phyloP scores from a whole-genome alignment of 2,113 vertebrate species.

The Scartelaos histophorus region DNA sequence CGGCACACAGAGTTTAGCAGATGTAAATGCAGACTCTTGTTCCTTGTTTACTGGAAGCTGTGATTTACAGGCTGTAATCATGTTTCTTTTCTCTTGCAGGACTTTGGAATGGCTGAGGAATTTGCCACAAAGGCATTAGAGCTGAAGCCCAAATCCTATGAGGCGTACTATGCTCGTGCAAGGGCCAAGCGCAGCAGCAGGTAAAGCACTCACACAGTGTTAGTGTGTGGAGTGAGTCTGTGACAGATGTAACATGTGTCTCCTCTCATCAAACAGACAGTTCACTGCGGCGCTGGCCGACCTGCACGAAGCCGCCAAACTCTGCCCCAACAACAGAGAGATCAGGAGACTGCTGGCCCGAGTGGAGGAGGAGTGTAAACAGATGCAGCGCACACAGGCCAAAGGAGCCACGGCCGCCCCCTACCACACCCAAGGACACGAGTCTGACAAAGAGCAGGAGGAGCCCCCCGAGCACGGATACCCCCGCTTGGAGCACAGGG shows the following conservation, averaged over 20 bases:
- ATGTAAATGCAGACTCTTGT: not conserved
- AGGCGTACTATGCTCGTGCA: constrained; percentile 95
- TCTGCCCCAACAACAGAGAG: constrained; percentile 93
- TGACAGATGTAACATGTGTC: constrained; percentile 5
- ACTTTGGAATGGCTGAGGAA: constrained; percentile 98
- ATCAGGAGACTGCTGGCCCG: constrained; percentile 88
- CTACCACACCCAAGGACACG: constrained; percentile 64
- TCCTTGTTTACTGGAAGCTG: not conserved
- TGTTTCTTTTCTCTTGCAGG: constrained; percentile 70
- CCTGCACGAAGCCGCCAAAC: constrained; percentile 87
- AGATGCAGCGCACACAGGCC: constrained; percentile 85
- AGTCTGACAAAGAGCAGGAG: constrained; percentile 83
- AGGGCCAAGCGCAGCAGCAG: constrained; percentile 98
- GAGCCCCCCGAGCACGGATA: constrained; percentile 56
- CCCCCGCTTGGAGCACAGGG: constrained; percentile 61
- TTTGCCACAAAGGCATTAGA: constrained; percentile 97
- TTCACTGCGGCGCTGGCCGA: constrained; percentile 88
- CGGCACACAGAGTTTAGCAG: not conserved
- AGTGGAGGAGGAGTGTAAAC: constrained; percentile 93
- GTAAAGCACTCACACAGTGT: constrained; percentile 70
- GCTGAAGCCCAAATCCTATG: constrained; percentile 94
- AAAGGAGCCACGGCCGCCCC: constrained; percentile 60
- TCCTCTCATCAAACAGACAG: constrained; percentile 78
- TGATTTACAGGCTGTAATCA: not conserved
- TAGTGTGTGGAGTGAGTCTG: not conserved